phyloP scores from a whole-genome alignment of 1,140 invertebrate species.

The Trissolcus basalis region DNA sequence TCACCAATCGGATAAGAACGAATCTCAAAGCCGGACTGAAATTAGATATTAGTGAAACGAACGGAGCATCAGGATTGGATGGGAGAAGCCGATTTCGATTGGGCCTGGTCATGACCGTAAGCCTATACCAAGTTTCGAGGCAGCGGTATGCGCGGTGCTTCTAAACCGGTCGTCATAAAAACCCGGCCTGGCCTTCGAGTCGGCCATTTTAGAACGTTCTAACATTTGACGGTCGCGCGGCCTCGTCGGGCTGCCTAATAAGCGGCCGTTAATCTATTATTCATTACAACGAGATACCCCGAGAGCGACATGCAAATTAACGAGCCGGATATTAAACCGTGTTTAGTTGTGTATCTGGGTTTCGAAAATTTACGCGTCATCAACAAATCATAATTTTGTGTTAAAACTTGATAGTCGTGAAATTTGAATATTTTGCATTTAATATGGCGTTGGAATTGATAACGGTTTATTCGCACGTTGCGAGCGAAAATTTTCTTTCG shows the following conservation, averaged over 20 bases:
- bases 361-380: conserved; percentile 28
- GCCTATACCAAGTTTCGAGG: conserved; percentile 49
- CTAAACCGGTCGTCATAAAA: conserved; percentile 73
- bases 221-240: conserved; percentile 72
- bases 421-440: conserved; percentile 1
- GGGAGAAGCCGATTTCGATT: conserved; percentile 60
- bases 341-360: conserved; percentile 13
- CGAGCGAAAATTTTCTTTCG: no score
- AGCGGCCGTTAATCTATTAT: conserved; percentile 71
- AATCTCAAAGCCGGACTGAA: conserved; percentile 15
- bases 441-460: not conserved
- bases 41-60: conserved; percentile 1
- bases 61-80: conserved; percentile 11
- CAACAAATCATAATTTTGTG: conserved; percentile 16
- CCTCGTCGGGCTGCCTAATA: conserved; percentile 68
- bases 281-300: conserved; percentile 64
- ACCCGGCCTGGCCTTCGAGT: conserved; percentile 68
- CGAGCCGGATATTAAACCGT: conserved; percentile 40
- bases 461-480: not conserved
- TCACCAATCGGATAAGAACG: conserved; percentile 1
- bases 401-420: not conserved
- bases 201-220: conserved; percentile 74
- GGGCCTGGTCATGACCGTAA: conserved; percentile 63
- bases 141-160: conserved; percentile 62
- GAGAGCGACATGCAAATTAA: conserved; percentile 64